Evolutionary conservation across 2,888 invertebrate genomes (phyloP).

Genomic region (Andrena flavipes): DNA sequence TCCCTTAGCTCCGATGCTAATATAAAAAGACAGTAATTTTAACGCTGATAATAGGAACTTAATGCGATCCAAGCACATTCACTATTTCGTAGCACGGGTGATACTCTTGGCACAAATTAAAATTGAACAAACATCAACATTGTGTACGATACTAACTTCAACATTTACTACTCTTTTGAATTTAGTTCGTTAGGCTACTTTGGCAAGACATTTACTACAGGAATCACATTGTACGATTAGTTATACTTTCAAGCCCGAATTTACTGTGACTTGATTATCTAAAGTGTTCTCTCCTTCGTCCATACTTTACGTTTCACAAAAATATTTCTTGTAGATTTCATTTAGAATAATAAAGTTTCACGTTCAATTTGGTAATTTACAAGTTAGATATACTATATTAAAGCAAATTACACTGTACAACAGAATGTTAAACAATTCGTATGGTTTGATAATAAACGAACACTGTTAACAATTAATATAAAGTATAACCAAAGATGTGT

Average conservation of each 20-base stretch:
- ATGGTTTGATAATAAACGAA: constrained; percentile 15
- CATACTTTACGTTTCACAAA: constrained; percentile 30
- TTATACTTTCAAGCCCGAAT: constrained; percentile 29
- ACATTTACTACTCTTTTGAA: constrained; percentile 19
- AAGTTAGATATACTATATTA: constrained; percentile 19
- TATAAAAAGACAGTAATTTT: constrained; percentile 32
- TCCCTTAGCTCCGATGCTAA: constrained; percentile 44
- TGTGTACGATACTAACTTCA: constrained; percentile 10
- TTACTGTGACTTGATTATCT: constrained; percentile 9
- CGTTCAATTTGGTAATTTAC: constrained; percentile 13
- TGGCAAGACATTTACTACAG: constrained; percentile 42
- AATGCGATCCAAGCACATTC: constrained; percentile 51
- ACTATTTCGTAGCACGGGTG: constrained; percentile 29
- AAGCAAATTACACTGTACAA: neutral
- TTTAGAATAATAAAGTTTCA: constrained; percentile 29
- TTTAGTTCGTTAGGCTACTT: constrained; percentile 57
- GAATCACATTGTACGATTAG: constrained; percentile 16
- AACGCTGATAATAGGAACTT: constrained; percentile 59
- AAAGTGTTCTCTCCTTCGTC: constrained; percentile 14
- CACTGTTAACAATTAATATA: neutral
- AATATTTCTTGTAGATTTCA: constrained; percentile 34
- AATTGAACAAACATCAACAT: constrained; percentile 28
- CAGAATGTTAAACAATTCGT: constrained; percentile 13
- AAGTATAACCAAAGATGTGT: constrained; percentile 14
- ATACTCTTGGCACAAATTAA: constrained; percentile 56